Percentiles rank a stretch among this genome's conserved stretches.
Conservation (phyloP, 1,140 invertebrate species). For the Orius insidiosus region DNA sequence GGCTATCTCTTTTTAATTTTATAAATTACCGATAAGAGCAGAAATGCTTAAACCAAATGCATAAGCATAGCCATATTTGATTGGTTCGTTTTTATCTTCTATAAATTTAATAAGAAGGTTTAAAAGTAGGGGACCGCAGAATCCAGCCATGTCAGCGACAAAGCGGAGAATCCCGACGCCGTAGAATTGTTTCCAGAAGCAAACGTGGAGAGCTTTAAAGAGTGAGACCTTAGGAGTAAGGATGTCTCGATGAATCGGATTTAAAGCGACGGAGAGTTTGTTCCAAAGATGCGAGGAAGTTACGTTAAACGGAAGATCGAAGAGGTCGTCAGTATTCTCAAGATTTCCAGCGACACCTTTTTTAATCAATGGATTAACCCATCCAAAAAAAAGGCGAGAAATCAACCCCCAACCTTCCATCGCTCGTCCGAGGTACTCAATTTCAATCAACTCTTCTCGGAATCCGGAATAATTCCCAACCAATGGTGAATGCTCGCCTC, state of each 20-base stretch:
- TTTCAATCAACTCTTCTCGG: constrained; percentile 41
- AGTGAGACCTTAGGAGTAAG: constrained; percentile 31
- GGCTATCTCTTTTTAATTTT: background rate
- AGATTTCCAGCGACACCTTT: constrained; percentile 63
- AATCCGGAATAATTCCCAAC: constrained; percentile 37
- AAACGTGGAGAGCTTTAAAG: constrained; percentile 53
- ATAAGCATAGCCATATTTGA: constrained; percentile 60
- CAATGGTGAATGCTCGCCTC: constrained; percentile 28
- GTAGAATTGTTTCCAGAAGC: constrained; percentile 79
- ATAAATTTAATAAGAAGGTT: constrained; percentile 67
- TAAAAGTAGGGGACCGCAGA: constrained; percentile 76
- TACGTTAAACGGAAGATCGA: constrained; percentile 59
- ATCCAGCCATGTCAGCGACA: constrained; percentile 60
- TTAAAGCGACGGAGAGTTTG: constrained; percentile 28
- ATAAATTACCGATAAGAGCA: constrained; percentile 39
- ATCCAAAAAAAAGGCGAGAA: constrained; percentile 66
- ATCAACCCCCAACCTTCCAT: constrained; percentile 52
- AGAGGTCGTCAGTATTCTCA: constrained; percentile 60
- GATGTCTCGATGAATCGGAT: constrained; percentile 25
- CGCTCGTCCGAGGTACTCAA: constrained; percentile 53
- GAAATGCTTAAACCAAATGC: constrained; percentile 49
- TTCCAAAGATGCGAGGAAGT: constrained; percentile 38
- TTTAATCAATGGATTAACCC: constrained; percentile 70
- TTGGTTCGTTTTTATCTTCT: constrained; percentile 47
- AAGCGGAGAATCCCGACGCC: constrained; percentile 75